Percentiles rank a stretch among this genome's conserved stretches.
These are phyloP conservation scores for Hypselothyrea guttata DNA, from an alignment of 2,888 invertebrate genomes.

Conservation along the genomic window DNA sequence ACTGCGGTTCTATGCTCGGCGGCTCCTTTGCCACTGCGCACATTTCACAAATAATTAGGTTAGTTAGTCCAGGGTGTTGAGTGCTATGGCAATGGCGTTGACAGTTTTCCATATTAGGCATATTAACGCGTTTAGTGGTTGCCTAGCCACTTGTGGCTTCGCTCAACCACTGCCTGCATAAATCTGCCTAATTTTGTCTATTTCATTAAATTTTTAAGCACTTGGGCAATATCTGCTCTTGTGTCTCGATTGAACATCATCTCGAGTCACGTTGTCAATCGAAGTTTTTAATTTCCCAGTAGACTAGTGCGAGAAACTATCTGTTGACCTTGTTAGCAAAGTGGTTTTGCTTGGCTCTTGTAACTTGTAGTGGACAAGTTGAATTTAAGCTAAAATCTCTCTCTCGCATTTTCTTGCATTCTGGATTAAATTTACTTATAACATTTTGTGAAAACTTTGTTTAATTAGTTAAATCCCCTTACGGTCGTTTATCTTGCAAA, in stretches of 20 bases:
- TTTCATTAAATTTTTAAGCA: conserved; percentile 18
- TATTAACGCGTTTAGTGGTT: conserved; percentile 56
- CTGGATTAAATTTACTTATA: conserved; percentile 1
- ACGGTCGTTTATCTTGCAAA: neutral
- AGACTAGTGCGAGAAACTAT: conserved; percentile 9
- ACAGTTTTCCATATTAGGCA: conserved; percentile 55
- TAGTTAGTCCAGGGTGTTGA: conserved; percentile 60
- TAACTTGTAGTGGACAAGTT: neutral
- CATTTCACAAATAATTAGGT: conserved; percentile 72
- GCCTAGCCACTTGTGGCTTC: conserved; percentile 24
- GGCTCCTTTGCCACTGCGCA: conserved; percentile 20
- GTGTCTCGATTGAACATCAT: conserved; percentile 4
- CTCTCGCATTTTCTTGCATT: neutral
- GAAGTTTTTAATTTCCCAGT: conserved; percentile 47
- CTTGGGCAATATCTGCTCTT: too few relatives aligned
- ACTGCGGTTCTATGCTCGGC: conserved; percentile 49
- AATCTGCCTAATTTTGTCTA: neutral
- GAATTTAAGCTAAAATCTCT: neutral
- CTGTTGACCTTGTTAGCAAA: conserved; percentile 10
- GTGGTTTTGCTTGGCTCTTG: conserved; percentile 7
- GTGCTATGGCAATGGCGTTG: conserved; percentile 42
- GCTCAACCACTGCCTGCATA: neutral
- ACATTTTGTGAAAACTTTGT: conserved; percentile 5
- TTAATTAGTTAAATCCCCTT: neutral
- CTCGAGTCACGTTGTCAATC: conserved; percentile 21